Evolutionary conservation across 2,113 vertebrate species (phyloP).

Genomic region (Campylomormyrus numenius): DNA sequence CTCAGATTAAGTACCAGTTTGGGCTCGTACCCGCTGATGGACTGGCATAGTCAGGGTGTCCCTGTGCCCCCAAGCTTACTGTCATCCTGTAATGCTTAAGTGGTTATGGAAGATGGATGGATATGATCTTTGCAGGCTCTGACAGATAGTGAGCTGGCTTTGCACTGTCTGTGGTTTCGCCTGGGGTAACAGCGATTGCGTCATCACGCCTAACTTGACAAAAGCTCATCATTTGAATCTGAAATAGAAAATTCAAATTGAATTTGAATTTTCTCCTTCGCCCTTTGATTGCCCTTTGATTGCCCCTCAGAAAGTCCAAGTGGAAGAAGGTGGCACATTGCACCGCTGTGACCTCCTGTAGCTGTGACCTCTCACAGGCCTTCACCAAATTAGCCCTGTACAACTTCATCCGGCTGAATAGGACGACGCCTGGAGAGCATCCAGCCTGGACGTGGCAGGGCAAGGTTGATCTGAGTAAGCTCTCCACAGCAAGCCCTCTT

Average conservation of each 20-base stretch:
- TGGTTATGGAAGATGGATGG: not conserved
- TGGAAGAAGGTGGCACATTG: slow-evolving; percentile 53
- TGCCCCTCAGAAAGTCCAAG: slow-evolving; percentile 31
- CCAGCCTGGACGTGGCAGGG: slow-evolving; percentile 25
- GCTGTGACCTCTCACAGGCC: slow-evolving; percentile 48
- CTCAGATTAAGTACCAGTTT: not conserved
- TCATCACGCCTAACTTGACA: not conserved
- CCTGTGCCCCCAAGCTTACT: not conserved
- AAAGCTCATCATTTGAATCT: not conserved
- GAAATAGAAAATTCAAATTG: too few species aligned
- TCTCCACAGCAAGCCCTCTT: not conserved
- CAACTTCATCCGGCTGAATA: slow-evolving; percentile 45
- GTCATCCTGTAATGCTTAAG: not conserved
- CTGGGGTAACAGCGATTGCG: not conserved
- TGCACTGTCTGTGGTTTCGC: not conserved
- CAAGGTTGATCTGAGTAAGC: slow-evolving; percentile 48
- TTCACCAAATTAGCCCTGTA: slow-evolving; percentile 42
- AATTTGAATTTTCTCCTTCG: not conserved
- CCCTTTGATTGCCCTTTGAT: not conserved
- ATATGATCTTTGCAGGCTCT: not conserved
- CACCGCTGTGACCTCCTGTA: slow-evolving; percentile 36
- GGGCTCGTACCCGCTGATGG: not conserved
- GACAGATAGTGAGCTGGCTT: not conserved
- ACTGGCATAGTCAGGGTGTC: not conserved
- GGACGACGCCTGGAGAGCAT: slow-evolving; percentile 33